Evolutionary conservation across 1,140 invertebrate genomes (phyloP), one percentile per base, ranked within the genome.

Genomic region (Dreissena polymorpha): DNA sequence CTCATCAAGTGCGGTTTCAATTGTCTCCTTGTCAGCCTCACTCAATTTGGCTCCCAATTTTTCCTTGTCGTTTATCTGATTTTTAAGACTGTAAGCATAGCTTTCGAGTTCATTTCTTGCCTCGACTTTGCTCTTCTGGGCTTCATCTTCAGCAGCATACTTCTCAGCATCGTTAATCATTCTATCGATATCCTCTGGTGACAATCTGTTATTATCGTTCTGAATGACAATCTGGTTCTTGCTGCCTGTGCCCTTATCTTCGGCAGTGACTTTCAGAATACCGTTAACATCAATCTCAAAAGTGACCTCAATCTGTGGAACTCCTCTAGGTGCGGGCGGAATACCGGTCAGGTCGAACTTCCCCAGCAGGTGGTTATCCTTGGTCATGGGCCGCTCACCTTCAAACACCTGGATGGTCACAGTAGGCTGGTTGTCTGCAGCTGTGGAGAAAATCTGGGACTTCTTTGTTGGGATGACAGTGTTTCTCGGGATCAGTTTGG

Each of bases 381-480:
- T 99, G 83, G 98, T 99, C 98, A 99, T 99, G 49, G 98, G 97
- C 91, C 99, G 96, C 94, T 99, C 99, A 90, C 99, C 98, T 94
- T 99, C 98, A 92, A 96, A 98, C 0, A 99, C 97, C 93, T 99
- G 98, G 92, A 99, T 99, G 57, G 98, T 99, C 10, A 99, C 99
- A 25, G 98, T 99, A 93, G 99, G 97, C 92, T 99, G 99, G 92
- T 99, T 99, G 91, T 99, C 99, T 21, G 97, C 97, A 64, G 98
- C 98, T 13, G 99, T 99, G 0, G 98, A 99, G 95, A 99, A 99
- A 88, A 99, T 98, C 92, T 99, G 98, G 8, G 98, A 98, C 92
- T 99, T 99, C 94, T 99, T 99, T n/a, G 98, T 99, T 21, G 99
- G 99, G 89, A 99, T 99, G 60, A 99, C 98, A 65, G 98, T 99